Evolutionary conservation across 1,140 invertebrate species (phyloP), one percentile per base, ranked within the genome.

Genomic region (Diorhabda sublineata): DNA sequence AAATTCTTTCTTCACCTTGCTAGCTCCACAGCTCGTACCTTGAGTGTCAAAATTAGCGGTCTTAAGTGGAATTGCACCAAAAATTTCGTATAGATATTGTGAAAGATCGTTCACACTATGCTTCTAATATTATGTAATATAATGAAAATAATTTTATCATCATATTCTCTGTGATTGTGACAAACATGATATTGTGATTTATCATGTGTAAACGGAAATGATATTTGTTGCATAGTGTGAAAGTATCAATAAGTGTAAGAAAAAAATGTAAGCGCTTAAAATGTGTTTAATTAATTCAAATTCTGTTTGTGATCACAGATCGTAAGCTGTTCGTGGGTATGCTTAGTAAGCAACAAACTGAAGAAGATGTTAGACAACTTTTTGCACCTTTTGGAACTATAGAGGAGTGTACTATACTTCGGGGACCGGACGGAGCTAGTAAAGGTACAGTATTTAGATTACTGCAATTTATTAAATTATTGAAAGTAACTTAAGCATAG

Each of bases 281-380:
- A 61, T 61, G 59, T 61, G 57, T 3, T 9, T 61, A 61, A 42
- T 41, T 61, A 5, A 41, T 43, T 26, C 26, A 26, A 9, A 63
- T 75, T 69, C 69, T 58, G 73, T 76, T 72, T 74, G 56, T 70
- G 58, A 70, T 58, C 81, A 82, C 90, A 92, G 94, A 96, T 89
- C 89, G 97, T 85, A 99, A 99, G 89, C 91, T 99, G 86, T 99
- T 99, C 88, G 95, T 99, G 86, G 98, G 98, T 82, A 99, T 99
- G 97, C 93, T 99, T 81, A 98, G 95, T 86, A 99, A 99, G 87
- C 95, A 98, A 88, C 97, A 99, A 84, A 95, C 92, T 76, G 98
- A 99, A 89, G 97, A 99, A 80, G 97, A 98, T 91, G 94, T 99
- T 74, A 89, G 94, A 83, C 92, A 96, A 84, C 87, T 99, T 80